Evolutionary conservation across 2,888 invertebrate species (phyloP).

Genomic region (Ptycholaimellus sp.): DNA sequence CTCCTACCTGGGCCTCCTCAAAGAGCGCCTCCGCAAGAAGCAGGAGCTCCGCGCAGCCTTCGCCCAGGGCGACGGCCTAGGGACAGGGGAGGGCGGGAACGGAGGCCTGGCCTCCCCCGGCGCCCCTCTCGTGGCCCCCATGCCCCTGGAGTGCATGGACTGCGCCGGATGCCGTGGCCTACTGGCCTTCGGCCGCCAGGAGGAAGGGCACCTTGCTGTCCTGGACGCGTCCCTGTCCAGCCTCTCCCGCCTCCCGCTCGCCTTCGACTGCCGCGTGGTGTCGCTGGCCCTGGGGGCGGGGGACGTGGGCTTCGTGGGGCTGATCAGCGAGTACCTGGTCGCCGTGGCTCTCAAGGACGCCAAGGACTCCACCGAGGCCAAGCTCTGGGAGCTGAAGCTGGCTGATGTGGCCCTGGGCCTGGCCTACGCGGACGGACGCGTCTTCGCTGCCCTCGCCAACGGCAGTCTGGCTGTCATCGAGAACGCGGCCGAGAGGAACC

Average conservation of each 20-base stretch:
- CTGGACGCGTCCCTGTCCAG: constrained; percentile 13
- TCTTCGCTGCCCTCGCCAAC: constrained; percentile 33
- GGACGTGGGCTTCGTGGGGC: constrained; percentile 29
- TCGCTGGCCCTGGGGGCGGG: constrained; percentile 26
- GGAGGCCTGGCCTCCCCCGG: no score
- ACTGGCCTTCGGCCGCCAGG: constrained; percentile 10
- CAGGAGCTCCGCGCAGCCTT: constrained; percentile 22
- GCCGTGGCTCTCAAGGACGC: constrained; percentile 22
- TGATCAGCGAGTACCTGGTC: constrained; percentile 29
- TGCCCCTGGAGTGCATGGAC: no score
- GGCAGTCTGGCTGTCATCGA: constrained; percentile 34
- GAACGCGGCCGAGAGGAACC: constrained; percentile 17
- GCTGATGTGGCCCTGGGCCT: constrained; percentile 31
- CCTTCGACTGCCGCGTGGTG: constrained; percentile 32
- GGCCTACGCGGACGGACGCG: constrained; percentile 24
- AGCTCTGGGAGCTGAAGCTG: constrained; percentile 30
- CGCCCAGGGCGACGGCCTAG: no score
- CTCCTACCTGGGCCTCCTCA: constrained; percentile 28
- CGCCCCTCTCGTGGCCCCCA: no score
- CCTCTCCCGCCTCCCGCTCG: no score
- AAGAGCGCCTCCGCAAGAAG: constrained; percentile 28
- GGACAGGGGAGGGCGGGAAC: no score
- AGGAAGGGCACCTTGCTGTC: constrained; percentile 11
- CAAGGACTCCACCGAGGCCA: constrained; percentile 9
- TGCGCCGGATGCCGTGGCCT: not conserved